phyloP scores from a whole-genome alignment of 2,797 vertebrate species.

The Syndactyla subalaris region DNA sequence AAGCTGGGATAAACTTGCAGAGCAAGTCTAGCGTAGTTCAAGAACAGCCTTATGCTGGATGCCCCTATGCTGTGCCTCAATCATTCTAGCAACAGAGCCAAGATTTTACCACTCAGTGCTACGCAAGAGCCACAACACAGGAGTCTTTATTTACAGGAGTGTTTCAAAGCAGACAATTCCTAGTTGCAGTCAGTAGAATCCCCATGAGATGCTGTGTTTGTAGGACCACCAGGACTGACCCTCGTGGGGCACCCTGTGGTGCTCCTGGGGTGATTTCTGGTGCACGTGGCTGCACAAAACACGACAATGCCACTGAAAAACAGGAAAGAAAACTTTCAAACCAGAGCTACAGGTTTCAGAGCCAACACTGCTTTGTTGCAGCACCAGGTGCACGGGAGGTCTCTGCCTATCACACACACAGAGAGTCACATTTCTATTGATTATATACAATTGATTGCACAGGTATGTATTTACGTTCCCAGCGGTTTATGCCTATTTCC shows the following conservation, averaged over 20 bases:
- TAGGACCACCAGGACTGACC: not conserved
- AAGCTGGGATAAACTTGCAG: not conserved
- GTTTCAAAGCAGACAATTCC: not conserved
- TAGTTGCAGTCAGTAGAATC: not conserved
- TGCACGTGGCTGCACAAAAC: fast-evolving
- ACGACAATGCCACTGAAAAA: not conserved
- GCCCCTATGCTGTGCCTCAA: not conserved
- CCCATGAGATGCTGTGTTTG: not conserved
- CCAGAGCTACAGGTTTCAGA: not conserved
- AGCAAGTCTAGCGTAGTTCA: not conserved
- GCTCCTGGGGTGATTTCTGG: fast-evolving
- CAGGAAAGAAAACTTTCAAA: not conserved
- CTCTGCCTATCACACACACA: not conserved
- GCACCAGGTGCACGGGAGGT: not conserved
- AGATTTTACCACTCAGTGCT: too few species aligned
- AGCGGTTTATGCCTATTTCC: not conserved
- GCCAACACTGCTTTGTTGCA: not conserved
- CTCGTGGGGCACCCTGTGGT: fast-evolving
- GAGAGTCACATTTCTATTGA: not conserved
- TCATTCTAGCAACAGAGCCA: not conserved
- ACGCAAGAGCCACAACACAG: not conserved
- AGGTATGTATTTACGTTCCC: not conserved
- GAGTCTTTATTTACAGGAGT: not conserved
- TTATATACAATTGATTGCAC: not conserved
- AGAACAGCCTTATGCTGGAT: not conserved